These are phyloP conservation scores for Alethe castanea DNA, from an alignment of 2,113 vertebrate genomes.

Conservation along the genomic window DNA sequence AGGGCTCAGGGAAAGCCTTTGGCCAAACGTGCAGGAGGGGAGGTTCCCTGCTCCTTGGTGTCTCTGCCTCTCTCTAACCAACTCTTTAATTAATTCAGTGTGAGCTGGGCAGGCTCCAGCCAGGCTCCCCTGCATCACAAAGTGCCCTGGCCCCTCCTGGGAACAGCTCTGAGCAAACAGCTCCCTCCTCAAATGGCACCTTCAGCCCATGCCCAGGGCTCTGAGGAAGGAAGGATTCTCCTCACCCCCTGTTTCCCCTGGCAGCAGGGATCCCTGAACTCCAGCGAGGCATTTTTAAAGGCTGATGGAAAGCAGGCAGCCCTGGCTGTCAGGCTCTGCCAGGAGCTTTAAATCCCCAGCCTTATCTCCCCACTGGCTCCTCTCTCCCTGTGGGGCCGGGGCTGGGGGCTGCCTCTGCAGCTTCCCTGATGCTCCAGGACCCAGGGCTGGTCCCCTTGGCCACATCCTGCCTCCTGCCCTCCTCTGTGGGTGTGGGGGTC, in stretches of 20 bases:
- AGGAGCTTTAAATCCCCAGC: not conserved
- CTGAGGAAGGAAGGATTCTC: not conserved
- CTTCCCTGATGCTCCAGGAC: not conserved
- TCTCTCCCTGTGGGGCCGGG: not conserved
- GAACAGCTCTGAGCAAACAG: not conserved
- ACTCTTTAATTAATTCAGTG: not conserved
- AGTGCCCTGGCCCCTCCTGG: not conserved
- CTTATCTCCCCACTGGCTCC: constrained; percentile 13
- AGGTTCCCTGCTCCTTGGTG: rapidly evolving
- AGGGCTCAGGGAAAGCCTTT: not conserved
- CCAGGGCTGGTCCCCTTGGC: rapidly evolving
- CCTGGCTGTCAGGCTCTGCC: not conserved
- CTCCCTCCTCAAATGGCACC: not conserved
- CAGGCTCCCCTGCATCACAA: not conserved
- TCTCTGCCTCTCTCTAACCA: not conserved
- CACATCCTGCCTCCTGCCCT: not conserved
- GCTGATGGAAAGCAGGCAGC: constrained; percentile 45
- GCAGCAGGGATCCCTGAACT: not conserved
- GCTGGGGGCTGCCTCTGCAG: not conserved
- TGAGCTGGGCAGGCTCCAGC: not conserved
- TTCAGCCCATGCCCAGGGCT: not conserved
- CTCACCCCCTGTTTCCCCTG: not conserved
- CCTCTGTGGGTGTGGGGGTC: not conserved
- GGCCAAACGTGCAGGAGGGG: not conserved
- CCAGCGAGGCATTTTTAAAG: not conserved